Conservation (phyloP, 2,113 vertebrate genomes). For the Nymphicus hollandicus region DNA sequence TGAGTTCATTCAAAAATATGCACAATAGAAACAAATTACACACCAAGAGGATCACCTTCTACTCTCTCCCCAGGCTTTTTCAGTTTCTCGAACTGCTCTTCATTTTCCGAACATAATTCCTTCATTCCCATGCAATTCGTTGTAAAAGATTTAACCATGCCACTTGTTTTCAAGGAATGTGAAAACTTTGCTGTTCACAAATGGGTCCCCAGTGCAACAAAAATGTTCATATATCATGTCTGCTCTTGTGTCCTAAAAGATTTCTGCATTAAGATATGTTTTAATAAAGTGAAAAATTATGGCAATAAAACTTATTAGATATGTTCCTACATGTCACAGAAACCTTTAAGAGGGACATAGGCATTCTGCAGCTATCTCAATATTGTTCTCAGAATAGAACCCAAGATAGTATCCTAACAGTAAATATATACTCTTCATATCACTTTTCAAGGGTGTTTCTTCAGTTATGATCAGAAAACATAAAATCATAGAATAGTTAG, state of each 20-base stretch:
- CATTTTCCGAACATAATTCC: not conserved
- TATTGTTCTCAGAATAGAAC: rapidly evolving
- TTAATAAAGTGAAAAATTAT: not conserved
- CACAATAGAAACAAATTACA: not conserved
- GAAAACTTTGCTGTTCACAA: not conserved
- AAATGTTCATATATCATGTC: not conserved
- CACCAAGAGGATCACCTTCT: not conserved
- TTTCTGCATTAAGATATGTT: not conserved
- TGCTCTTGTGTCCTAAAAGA: not conserved
- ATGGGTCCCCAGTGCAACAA: not conserved
- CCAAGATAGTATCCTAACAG: not conserved
- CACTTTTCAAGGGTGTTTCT: not conserved
- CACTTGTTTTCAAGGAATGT: not conserved
- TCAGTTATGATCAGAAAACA: not conserved
- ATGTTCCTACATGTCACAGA: not conserved
- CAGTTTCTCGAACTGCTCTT: not conserved
- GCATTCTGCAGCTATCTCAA: not conserved
- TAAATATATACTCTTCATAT: not conserved
- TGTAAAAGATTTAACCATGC: not conserved
- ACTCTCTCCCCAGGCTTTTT: not conserved
- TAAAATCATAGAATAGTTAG: not conserved
- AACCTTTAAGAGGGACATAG: not conserved
- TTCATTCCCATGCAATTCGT: not conserved
- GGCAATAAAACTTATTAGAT: not conserved
- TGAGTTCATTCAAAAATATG: not conserved